Percentiles rank a stretch among this genome's conserved stretches.
These are phyloP conservation scores for Chondrilla cf. caribensis DNA, from an alignment of 37 sponge, comb jelly and placozoan genomes.

Conservation along the genomic window DNA sequence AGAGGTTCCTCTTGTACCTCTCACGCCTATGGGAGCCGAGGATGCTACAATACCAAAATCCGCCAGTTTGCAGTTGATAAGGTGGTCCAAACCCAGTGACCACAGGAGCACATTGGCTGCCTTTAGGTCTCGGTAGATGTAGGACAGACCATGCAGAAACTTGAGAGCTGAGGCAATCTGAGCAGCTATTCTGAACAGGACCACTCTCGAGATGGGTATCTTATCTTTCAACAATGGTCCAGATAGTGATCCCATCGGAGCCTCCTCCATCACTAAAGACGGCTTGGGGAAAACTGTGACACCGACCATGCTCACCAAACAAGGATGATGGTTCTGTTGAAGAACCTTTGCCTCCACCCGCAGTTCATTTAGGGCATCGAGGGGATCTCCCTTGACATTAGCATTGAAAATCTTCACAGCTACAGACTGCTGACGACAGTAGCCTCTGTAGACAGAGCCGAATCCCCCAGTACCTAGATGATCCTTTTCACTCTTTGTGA, in stretches of 20 bases:
- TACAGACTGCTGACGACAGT: constrained; percentile 52
- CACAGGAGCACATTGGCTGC: constrained; percentile 53
- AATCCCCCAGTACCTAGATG: constrained; percentile 80
- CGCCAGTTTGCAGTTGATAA: constrained; percentile 51
- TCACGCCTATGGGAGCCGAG: constrained; percentile 27
- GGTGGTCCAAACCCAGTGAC: constrained; percentile 32
- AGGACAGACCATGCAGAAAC: constrained; percentile 25
- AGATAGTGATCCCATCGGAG: constrained; percentile 44
- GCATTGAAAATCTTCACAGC: constrained; percentile 66
- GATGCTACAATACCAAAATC: constrained; percentile 33
- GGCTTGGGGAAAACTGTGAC: constrained; percentile 19
- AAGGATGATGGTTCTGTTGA: constrained; percentile 46
- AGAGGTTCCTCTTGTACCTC: constrained; percentile 27
- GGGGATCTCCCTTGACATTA: background rate
- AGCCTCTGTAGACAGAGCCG: constrained; percentile 76
- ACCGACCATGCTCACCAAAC: constrained; percentile 52
- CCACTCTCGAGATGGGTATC: constrained; percentile 15
- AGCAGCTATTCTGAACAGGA: constrained; percentile 42
- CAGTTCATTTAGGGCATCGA: constrained; percentile 32
- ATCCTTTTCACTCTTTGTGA: constrained; percentile 46
- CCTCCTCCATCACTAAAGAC: constrained; percentile 50
- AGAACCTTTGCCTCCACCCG: constrained; percentile 35
- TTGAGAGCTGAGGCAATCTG: constrained; percentile 51
- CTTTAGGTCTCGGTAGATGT: constrained; percentile 49
- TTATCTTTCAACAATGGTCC: constrained; percentile 6